Evolutionary conservation across 1,140 invertebrate genomes (phyloP).

Genomic region (Hyposmocoma kahamanoa): DNA sequence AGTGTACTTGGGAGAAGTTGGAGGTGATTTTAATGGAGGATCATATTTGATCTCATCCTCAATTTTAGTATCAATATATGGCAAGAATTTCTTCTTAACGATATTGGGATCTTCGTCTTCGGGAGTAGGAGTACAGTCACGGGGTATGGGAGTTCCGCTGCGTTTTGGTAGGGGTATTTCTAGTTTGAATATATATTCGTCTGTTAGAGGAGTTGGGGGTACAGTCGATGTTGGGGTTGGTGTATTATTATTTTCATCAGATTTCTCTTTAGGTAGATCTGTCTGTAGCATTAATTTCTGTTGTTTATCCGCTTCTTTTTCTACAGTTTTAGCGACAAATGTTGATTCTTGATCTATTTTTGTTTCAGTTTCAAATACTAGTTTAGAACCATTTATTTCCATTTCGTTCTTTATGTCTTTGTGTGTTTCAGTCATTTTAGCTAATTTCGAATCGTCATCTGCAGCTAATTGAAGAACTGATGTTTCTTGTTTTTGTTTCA

Average conservation of each 20-base stretch:
- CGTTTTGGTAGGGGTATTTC: slow-evolving; percentile 43
- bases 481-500: no score
- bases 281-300: slow-evolving; percentile 9
- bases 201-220: slow-evolving; percentile 50
- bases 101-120: slow-evolving; percentile 50
- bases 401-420: neutral
- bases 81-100: slow-evolving; percentile 53
- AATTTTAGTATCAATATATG: slow-evolving; percentile 47
- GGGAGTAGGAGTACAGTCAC: slow-evolving; percentile 29
- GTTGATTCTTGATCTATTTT: slow-evolving; percentile 17
- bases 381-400: slow-evolving; percentile 3
- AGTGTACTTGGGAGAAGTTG: slow-evolving; percentile 25
- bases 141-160: slow-evolving; percentile 28
- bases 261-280: slow-evolving; percentile 8
- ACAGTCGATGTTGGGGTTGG: slow-evolving; percentile 28
- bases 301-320: slow-evolving; percentile 2
- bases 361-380: neutral
- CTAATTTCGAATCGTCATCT: no score
- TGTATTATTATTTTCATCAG: slow-evolving; percentile 11
- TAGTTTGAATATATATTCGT: slow-evolving; percentile 64
- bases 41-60: slow-evolving; percentile 38
- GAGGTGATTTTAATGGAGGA: slow-evolving; percentile 43
- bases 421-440: slow-evolving; percentile 5
- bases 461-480: no score
- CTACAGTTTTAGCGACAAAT: slow-evolving; percentile 4